phyloP scores from a whole-genome alignment of 2,888 invertebrate species.

The Athetis lepigone region DNA sequence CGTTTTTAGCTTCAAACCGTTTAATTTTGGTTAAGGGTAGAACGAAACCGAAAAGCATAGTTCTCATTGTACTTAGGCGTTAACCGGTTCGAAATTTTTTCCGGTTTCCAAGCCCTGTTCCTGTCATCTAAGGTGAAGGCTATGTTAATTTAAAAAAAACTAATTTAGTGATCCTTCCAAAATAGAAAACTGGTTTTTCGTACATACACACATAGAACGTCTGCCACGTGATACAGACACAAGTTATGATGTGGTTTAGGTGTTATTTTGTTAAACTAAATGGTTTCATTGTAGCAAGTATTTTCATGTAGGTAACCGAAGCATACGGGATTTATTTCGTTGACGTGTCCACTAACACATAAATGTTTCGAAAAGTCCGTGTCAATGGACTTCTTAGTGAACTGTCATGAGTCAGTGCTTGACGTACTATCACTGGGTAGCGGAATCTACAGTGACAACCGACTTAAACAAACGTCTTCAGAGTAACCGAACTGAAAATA shows the following conservation, averaged over 20 bases:
- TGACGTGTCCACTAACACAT: conserved; percentile 56
- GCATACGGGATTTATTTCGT: conserved; percentile 61
- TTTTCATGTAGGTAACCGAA: conserved; percentile 31
- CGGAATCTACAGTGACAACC: conserved; percentile 67
- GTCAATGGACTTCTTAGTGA: conserved; percentile 77
- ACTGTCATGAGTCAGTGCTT: conserved; percentile 72
- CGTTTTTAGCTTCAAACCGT: too few relatives aligned
- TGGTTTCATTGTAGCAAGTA: conserved; percentile 16
- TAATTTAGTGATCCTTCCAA: background rate
- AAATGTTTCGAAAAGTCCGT: conserved; percentile 65
- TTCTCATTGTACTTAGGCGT: too few relatives aligned
- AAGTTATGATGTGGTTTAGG: conserved; percentile 3
- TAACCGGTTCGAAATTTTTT: too few relatives aligned
- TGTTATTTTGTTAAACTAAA: conserved; percentile 12
- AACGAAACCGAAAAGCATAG: too few relatives aligned
- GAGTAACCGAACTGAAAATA: conserved; percentile 58
- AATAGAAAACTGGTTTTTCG: background rate
- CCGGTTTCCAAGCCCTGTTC: too few relatives aligned
- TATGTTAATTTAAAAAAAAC: conserved; percentile 1
- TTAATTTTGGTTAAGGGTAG: too few relatives aligned
- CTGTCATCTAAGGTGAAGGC: conserved; percentile 49
- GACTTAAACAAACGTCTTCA: conserved; percentile 42
- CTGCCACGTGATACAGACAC: background rate
- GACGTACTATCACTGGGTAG: conserved; percentile 65
- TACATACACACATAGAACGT: background rate